A percentile compares a stretch with the other conserved stretches of the same genome.
phyloP scores from a whole-genome alignment of 2,113 vertebrate genomes.

The Myiozetetes cayanensis region DNA sequence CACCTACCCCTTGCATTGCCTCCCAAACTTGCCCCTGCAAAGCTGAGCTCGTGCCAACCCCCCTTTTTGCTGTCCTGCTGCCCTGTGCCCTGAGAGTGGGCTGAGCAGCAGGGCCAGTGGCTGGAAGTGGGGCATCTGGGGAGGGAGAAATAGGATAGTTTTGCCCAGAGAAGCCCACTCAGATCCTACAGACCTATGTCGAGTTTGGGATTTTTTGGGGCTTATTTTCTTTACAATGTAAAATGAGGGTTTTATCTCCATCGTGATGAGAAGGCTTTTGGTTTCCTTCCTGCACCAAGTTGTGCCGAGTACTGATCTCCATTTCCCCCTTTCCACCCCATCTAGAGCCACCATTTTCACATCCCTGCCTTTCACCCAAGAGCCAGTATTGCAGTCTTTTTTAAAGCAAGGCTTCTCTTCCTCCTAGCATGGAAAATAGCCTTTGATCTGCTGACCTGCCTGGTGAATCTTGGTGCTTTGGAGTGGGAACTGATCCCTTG shows the following conservation, averaged over 20 bases:
- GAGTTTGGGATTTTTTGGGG: neutral
- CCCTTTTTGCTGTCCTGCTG: neutral
- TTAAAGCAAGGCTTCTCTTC: neutral
- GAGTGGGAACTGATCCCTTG: neutral
- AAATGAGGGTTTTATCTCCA: neutral
- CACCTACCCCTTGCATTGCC: rapidly evolving
- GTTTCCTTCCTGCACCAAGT: neutral
- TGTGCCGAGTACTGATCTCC: neutral
- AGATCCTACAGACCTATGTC: neutral
- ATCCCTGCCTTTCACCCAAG: rapidly evolving
- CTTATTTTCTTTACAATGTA: neutral
- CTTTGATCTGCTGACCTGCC: neutral
- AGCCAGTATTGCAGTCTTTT: neutral
- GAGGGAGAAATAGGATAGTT: neutral
- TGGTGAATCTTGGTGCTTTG: neutral
- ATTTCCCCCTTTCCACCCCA: neutral
- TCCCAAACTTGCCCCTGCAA: neutral
- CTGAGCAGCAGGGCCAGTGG: neutral
- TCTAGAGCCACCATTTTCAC: rapidly evolving
- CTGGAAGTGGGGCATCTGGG: neutral
- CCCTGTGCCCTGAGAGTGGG: neutral
- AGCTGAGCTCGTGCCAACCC: rapidly evolving
- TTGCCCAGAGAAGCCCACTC: neutral
- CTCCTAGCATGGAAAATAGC: neutral
- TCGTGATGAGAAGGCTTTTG: neutral